phyloP scores from a whole-genome alignment of 2,113 vertebrate species.

The Lanius ludovicianus region DNA sequence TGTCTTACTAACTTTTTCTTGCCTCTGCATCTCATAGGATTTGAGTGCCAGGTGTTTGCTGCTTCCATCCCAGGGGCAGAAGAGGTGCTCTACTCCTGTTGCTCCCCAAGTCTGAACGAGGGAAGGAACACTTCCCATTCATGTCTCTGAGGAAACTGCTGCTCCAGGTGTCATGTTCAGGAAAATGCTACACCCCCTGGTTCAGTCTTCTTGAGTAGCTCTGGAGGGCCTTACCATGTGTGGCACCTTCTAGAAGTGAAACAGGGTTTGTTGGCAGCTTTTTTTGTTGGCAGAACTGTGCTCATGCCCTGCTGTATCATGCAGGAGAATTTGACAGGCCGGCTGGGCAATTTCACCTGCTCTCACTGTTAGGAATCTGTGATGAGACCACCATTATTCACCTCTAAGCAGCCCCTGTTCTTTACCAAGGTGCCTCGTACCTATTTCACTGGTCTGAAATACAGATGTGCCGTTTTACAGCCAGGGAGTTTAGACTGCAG shows the following conservation, averaged over 20 bases:
- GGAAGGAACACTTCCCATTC: background rate
- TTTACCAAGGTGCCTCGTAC: accelerated
- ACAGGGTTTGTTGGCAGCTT: background rate
- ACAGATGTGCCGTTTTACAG: background rate
- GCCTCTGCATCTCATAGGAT: background rate
- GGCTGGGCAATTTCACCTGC: background rate
- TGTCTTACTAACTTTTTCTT: background rate
- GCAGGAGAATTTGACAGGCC: background rate
- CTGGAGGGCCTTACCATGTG: background rate
- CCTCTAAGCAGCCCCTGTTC: background rate
- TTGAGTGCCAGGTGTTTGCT: background rate
- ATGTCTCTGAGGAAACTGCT: background rate
- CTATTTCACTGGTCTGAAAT: background rate
- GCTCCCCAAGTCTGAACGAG: accelerated
- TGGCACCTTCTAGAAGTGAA: background rate
- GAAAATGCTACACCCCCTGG: accelerated
- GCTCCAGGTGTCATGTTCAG: background rate
- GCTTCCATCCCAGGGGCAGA: background rate
- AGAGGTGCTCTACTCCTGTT: background rate
- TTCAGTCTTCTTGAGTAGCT: background rate
- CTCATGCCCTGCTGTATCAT: background rate
- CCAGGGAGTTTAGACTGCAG: background rate
- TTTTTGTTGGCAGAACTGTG: background rate
- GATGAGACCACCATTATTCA: background rate
- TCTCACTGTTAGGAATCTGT: background rate